These are phyloP conservation scores for Cynaeus angustus DNA, from an alignment of 2,888 invertebrate species.

Conservation along the genomic window DNA sequence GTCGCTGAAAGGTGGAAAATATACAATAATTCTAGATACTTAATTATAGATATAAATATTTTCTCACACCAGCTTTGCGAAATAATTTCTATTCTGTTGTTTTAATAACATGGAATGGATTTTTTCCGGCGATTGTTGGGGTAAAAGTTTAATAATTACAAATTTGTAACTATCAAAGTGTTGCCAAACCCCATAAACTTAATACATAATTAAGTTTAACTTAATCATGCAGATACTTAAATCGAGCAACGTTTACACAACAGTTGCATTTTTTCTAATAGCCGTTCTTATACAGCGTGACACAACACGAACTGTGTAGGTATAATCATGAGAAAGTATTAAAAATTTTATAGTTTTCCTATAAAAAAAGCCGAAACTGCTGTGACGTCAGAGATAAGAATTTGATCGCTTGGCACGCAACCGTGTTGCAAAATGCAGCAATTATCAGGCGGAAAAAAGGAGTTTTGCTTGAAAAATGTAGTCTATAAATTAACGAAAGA, in stretches of 20 bases:
- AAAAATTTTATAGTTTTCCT: conserved; percentile 11
- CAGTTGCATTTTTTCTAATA: conserved; percentile 30
- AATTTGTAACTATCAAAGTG: conserved; percentile 16
- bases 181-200: conserved; percentile 27
- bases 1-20: conserved; percentile 63
- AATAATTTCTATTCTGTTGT: conserved; percentile 24
- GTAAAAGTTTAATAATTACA: conserved; percentile 14
- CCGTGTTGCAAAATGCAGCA: conserved; percentile 22
- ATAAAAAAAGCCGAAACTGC: conserved; percentile 5
- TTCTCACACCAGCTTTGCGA: conserved; percentile 40
- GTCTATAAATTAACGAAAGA: conserved; percentile 13
- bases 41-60: conserved; percentile 43
- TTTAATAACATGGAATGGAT: conserved; percentile 30
- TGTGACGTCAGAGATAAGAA: conserved; percentile 32
- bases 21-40: conserved; percentile 56
- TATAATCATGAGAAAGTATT: conserved; percentile 7
- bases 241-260: conserved; percentile 23
- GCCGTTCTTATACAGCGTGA: conserved; percentile 7
- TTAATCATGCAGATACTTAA: conserved; percentile 26
- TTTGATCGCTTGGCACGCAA: conserved; percentile 19
- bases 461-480: conserved; percentile 7
- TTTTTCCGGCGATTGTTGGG: conserved; percentile 8
- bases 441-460: conserved; percentile 12
- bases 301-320: conserved; percentile 14
- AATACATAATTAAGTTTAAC: conserved; percentile 30